Evolutionary conservation across 2,888 invertebrate genomes (phyloP), one percentile per base, ranked within the genome.

Genomic region (Drosophila lutescens): DNA sequence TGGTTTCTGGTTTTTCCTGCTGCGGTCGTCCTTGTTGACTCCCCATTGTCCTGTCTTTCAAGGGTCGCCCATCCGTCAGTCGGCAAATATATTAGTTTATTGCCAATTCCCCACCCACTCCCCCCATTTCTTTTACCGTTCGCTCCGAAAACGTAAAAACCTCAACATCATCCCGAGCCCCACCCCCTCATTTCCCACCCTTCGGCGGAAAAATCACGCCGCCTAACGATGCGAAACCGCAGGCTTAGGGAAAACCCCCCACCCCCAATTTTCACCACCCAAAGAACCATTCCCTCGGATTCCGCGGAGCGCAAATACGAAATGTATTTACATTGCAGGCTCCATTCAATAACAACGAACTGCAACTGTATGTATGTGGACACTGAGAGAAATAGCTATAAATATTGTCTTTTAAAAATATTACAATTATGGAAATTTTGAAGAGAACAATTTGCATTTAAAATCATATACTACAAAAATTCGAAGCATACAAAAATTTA

Each of bases 31-130:
- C 23, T 10, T 50, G 47, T 26, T 41, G 36, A 53, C 32, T 10
- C 30, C 38, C 26, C 46, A 55, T 67, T 67, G 55, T 72, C 51
- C 20, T 44, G 32, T 49, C 53, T 32, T 50, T 9, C n/a, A 5
- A 26, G 13, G 20, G 38, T 75, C 74, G 60, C 23, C 36, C 38
- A 38, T 20, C 49, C 38, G 57, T 13, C 59, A 72, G 68, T 72
- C 50, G n/a, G 43, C 40, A 70, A 80, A 66, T 63, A 73, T 76
- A 73, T 71, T 65, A 65, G 66, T 65, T 75, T 72, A 78, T 70
- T 70, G 73, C 61, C 53, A 30, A 54, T 66, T 62, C 40, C 36
- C 44, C 20, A 20, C 20, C 10, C n/a, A 9, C n/a, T n/a, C n/a
- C 20, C 20, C 20, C 20, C 2, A 54, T 9, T 54, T 41, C 32